Percentiles rank a stretch among this genome's conserved stretches.
These are phyloP conservation scores for Hylomyscus alleni DNA, from an alignment of 2,797 vertebrate species.

Conservation along the genomic window DNA sequence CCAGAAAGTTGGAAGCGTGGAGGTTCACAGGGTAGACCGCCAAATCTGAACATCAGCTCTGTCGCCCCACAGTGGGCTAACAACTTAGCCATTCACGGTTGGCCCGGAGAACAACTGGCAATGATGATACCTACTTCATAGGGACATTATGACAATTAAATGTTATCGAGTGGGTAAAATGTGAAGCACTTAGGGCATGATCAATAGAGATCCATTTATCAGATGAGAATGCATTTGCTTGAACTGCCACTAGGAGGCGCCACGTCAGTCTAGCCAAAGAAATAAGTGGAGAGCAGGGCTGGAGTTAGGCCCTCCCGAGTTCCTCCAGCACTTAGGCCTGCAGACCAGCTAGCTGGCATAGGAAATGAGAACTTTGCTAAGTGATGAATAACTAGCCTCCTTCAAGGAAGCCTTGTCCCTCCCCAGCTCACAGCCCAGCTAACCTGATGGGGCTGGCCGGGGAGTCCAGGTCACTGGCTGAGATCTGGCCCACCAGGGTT, in stretches of 20 bases:
- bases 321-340: neutral
- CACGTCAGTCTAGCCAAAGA: neutral
- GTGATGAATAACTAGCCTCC: no score
- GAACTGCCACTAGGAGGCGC: neutral
- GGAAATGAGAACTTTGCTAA: neutral
- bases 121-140: neutral
- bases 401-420: neutral
- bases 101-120: neutral
- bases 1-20: neutral
- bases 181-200: neutral
- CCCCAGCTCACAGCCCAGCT: neutral
- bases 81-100: neutral
- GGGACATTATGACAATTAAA: slow-evolving; percentile 8
- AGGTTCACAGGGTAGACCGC: neutral
- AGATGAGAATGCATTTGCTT: neutral
- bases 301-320: neutral
- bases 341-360: neutral
- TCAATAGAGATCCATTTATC: neutral
- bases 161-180: neutral
- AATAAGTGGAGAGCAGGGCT: neutral
- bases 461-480: slow-evolving; percentile 94
- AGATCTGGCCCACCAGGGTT: slow-evolving; percentile 93
- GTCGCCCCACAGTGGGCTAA: neutral
- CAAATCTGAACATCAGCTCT: neutral
- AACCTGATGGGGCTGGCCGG: slow-evolving; percentile 94